A percentile compares a stretch with the other conserved stretches of the same genome.
Conservation (phyloP, 2,888 invertebrate genomes). For the Amblyjoppa proteus region DNA sequence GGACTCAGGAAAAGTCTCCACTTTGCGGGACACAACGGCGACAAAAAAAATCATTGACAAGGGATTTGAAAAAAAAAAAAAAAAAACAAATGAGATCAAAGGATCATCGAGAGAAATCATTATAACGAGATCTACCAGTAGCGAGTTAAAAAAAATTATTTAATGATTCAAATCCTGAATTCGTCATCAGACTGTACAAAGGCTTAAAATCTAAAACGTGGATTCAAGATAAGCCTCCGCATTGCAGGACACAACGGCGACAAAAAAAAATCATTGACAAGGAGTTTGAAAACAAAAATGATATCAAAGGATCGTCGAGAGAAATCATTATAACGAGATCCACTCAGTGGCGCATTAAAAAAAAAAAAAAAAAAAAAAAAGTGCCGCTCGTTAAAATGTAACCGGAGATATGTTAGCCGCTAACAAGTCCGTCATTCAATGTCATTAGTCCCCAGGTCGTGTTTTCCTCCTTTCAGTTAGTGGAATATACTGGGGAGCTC, state of each 20-base stretch:
- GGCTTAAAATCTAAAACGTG: too few relatives aligned
- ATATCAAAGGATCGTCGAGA: neutral
- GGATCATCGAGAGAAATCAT: neutral
- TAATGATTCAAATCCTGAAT: too few relatives aligned
- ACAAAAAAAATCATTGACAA: too few relatives aligned
- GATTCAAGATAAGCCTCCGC: too few relatives aligned
- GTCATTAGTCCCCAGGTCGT: slow-evolving; percentile 50
- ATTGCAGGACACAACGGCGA: too few relatives aligned
- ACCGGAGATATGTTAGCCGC: neutral
- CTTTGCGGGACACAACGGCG: too few relatives aligned
- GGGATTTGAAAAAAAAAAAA: too few relatives aligned
- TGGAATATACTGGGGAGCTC: neutral
- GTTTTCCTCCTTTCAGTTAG: slow-evolving; percentile 26
- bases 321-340: neutral
- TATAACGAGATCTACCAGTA: neutral
- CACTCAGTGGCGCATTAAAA: neutral
- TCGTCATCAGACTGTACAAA: too few relatives aligned
- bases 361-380: neutral
- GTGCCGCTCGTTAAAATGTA: neutral
- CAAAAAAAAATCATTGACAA: too few relatives aligned
- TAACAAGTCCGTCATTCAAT: slow-evolving; percentile 33
- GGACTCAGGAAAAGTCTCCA: too few relatives aligned
- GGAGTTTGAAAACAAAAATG: too few relatives aligned
- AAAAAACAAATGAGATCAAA: neutral
- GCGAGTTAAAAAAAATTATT: neutral